phyloP scores from a whole-genome alignment of 2,113 vertebrate species.

The Apodemus sylvaticus region DNA sequence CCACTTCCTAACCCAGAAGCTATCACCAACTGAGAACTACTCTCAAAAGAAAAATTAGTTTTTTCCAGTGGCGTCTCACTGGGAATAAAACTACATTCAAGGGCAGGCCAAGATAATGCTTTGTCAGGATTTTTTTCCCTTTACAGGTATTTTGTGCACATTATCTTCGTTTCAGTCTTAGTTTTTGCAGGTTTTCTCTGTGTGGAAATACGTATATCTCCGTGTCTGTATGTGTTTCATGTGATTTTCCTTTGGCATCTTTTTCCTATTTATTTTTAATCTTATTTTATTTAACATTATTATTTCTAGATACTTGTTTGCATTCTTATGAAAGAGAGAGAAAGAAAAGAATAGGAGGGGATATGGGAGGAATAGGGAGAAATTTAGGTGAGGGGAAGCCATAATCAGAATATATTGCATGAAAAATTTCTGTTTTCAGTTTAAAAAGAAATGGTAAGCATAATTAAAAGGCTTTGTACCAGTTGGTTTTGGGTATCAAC shows the following conservation, averaged over 20 bases:
- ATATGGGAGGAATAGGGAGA: not conserved
- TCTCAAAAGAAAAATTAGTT: not conserved
- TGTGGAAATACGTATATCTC: not conserved
- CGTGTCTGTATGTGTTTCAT: not conserved
- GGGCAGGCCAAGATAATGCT: not conserved
- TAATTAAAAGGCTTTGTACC: not conserved
- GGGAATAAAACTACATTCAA: not conserved
- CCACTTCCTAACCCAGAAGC: not conserved
- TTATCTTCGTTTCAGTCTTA: not conserved
- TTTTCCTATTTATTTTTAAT: not conserved
- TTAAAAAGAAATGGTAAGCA: not conserved
- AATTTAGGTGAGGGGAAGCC: not conserved
- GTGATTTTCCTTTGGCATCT: not conserved
- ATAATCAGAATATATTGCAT: not conserved
- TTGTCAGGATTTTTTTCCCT: not conserved
- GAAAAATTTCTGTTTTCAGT: not conserved
- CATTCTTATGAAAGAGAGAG: not conserved
- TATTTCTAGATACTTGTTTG: not conserved
- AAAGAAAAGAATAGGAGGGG: not conserved
- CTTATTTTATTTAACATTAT: not conserved
- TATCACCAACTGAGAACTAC: not conserved
- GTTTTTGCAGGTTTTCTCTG: not conserved
- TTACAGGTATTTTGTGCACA: not conserved
- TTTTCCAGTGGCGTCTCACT: not conserved
- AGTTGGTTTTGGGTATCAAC: too few relatives aligned